phyloP scores from a whole-genome alignment of 2,113 vertebrate genomes.

The Murina feae region DNA sequence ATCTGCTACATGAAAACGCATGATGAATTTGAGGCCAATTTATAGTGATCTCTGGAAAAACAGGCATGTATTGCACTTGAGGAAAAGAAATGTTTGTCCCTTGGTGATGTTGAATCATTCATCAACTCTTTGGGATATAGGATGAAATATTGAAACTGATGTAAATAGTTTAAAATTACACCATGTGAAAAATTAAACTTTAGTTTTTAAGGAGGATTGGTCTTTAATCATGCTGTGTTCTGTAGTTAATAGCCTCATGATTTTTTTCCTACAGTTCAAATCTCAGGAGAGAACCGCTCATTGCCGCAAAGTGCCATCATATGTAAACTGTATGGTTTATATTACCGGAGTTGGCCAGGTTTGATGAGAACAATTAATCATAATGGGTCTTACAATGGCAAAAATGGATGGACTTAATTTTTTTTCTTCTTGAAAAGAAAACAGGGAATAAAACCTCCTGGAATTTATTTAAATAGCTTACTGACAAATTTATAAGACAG shows the following conservation, averaged over 20 bases:
- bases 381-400: background rate
- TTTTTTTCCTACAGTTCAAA: slow-evolving; percentile 18
- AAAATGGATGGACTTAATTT: slow-evolving; percentile 14
- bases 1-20: background rate
- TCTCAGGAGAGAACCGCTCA: slow-evolving; percentile 26
- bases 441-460: background rate
- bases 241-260: background rate
- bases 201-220: background rate
- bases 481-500: background rate
- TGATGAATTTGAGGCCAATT: background rate
- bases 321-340: background rate
- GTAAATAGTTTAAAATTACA: background rate
- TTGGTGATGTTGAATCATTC: background rate
- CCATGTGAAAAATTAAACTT: background rate
- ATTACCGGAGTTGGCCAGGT: slow-evolving; percentile 13
- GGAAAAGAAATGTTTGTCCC: background rate
- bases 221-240: slow-evolving; percentile 7
- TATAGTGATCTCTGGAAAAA: background rate
- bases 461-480: background rate
- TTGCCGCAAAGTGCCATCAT: background rate
- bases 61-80: background rate
- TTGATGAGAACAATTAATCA: slow-evolving; percentile 46
- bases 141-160: background rate
- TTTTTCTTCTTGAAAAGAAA: background rate
- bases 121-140: background rate